Percentiles rank a stretch among this genome's conserved stretches.
phyloP scores from a whole-genome alignment of 2,888 invertebrate genomes.

The Acronicta aceris region DNA sequence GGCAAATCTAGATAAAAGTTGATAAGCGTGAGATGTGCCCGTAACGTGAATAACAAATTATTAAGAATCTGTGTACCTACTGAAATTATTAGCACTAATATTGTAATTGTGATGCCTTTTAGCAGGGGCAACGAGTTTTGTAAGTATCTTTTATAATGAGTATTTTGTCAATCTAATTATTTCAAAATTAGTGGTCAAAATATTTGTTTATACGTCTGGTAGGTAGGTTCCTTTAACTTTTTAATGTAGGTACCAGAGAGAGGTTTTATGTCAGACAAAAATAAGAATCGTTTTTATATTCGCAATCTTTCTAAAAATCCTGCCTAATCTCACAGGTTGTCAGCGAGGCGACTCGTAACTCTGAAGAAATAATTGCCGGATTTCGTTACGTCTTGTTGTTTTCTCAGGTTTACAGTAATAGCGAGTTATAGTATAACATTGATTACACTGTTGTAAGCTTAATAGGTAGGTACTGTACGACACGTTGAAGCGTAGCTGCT shows the following conservation, averaged over 20 bases:
- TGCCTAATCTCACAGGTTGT: slow-evolving; percentile 36
- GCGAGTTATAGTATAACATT: slow-evolving; percentile 6
- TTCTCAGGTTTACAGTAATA: slow-evolving; percentile 6
- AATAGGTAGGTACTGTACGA: slow-evolving; percentile 11
- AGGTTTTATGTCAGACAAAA: slow-evolving; percentile 20
- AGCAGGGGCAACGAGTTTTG: slow-evolving; percentile 82
- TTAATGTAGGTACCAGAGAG: slow-evolving; percentile 19
- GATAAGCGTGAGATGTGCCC: slow-evolving; percentile 46
- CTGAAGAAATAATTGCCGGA: slow-evolving; percentile 37
- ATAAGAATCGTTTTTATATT: slow-evolving; percentile 32
- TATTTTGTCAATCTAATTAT: background rate
- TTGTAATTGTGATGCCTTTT: slow-evolving; percentile 50
- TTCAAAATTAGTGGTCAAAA: slow-evolving; percentile 1
- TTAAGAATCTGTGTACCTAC: slow-evolving; percentile 11
- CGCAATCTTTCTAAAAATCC: slow-evolving; percentile 32
- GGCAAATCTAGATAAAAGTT: slow-evolving; percentile 43
- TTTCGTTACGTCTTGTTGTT: slow-evolving; percentile 12
- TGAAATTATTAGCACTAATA: slow-evolving; percentile 40
- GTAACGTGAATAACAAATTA: slow-evolving; percentile 25
- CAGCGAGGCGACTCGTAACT: slow-evolving; percentile 39
- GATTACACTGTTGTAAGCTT: slow-evolving; percentile 6
- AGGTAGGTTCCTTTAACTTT: slow-evolving; percentile 14
- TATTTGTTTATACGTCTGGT: slow-evolving; percentile 10
- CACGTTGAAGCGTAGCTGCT: slow-evolving; percentile 2
- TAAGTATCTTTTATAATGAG: slow-evolving; percentile 67